These are phyloP conservation scores for Helobdella robusta DNA, from an alignment of 2,888 invertebrate species.

Conservation along the genomic window DNA sequence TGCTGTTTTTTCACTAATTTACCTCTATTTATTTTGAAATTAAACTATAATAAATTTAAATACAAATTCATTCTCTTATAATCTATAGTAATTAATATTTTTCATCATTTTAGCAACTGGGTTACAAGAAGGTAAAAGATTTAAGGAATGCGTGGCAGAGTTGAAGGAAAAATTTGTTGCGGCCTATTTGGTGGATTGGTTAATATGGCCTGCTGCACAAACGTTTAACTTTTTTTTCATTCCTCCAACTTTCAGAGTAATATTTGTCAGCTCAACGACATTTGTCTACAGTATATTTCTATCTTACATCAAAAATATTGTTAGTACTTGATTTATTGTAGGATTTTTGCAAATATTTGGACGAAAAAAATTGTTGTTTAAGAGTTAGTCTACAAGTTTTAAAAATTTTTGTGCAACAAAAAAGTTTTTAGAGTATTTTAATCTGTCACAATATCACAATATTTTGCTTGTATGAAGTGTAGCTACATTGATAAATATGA, in stretches of 20 bases:
- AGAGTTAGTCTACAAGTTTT: no score
- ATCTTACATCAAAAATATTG: slow-evolving; percentile 22
- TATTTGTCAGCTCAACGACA: slow-evolving; percentile 16
- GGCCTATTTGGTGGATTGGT: slow-evolving; percentile 12
- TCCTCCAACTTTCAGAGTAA: slow-evolving; percentile 17
- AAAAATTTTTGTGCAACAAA: no score
- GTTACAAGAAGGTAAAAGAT: slow-evolving; percentile 8
- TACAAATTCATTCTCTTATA: background rate
- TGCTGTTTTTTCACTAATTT: background rate
- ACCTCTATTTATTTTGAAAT: background rate
- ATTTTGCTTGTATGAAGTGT: no score
- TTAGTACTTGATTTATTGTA: no score
- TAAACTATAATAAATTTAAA: background rate
- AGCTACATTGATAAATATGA: no score
- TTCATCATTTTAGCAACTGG: slow-evolving; percentile 6
- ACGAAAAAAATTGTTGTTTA: no score
- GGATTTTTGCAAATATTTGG: no score
- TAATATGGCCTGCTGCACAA: slow-evolving; percentile 21
- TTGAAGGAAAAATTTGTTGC: slow-evolving; percentile 23
- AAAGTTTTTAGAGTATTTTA: no score
- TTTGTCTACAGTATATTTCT: slow-evolving; percentile 23
- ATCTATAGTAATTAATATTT: no score
- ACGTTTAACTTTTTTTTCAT: slow-evolving; percentile 21
- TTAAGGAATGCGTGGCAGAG: background rate
- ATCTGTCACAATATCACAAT: no score